Base-by-base conservation (phyloP, 1,140 invertebrate genomes). In the Philopotamus ludificatus region DNA sequence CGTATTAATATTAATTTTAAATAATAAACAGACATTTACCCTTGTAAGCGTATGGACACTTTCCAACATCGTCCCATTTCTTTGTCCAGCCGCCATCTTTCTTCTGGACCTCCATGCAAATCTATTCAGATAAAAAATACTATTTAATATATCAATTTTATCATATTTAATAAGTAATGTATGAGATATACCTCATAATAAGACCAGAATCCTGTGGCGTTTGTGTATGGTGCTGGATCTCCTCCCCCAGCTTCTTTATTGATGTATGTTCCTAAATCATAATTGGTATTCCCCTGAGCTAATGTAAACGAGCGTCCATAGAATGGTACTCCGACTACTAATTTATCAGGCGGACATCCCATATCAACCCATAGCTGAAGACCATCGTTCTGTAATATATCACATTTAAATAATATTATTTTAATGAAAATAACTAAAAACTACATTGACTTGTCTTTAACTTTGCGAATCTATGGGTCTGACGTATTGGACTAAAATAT, bases 191-290 rank as follows among this genome's bases (percentile, higher is more conserved):
- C 88, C 81, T 95, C 93, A 74, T 94, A 96, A 71, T 95, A 97
- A 65, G 92, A 85, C 71, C 92, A 84, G 73, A 93, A 92, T 68
- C 93, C 93, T 39, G 87, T 88, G 21, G 91, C 91, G 60, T 88
- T 87, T 0, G 93, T 95, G 71, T 91, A 94, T 0, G 88, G 86
- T 0, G 93, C 94, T 0, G 92, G 87, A 2, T 82, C 82, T 0
- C 94, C 93, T 28, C 93, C 92, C 0, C 89, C 91, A 18, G 90
- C 90, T 76, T 92, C 90, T 76, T 93, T 94, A 72, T 92, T 91
- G 66, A 93, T 92, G 71, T 90, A 91, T 9, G 92, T 91, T 41
- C 92, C 90, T 25, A 90, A 81, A 41, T 87, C 85, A 72, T 92
- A 90, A 76, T 92, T 90, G 60, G 82, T 92, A 72, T 93, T 93